Evolutionary conservation across 2,113 vertebrate species (phyloP), one percentile per base, ranked within the genome.

Genomic region (Triplophysa rosa): DNA sequence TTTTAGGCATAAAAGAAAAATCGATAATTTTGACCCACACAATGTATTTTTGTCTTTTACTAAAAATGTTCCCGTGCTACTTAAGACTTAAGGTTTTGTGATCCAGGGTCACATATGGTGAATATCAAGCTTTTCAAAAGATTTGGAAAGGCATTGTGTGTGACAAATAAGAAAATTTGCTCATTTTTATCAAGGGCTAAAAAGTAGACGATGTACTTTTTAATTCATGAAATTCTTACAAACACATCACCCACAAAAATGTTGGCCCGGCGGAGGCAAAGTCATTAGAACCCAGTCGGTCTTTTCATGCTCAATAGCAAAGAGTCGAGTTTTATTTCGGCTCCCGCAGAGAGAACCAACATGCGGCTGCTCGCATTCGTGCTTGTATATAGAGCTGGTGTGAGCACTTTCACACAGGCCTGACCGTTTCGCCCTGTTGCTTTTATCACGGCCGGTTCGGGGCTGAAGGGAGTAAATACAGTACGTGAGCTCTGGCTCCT

Each of bases 181-280:
- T 63, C 49, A 26, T 78, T 61, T 78, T 62, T 70, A 58, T 42
- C 45, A 16, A 17, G 12, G 12, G 19, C 65, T n/a, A 9, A 37
- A 42, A 58, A 79, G 29, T 42, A 71, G 70, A 8, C 67, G 23
- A 8, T 78, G 16, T 64, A 68, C 54, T 67, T 79, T 73, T 49
- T 29, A 75, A 49, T 63, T 63, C 59, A 63, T 49, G 72, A 62
- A 45, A 63, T 75, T 75, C 23, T 49, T 75, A 47, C 47, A 63
- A 74, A 74, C 71, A 63, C 71, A 62, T 74, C 19, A 75, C 21
- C 59, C 72, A 49, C 72, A 75, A 75, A 75, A 75, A 47, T 62
- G 16, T 49, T 13, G 40, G 72, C 72, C 12, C 4, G 10, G 24
- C 1, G 8, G 17, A 37, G 19, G 6, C 26, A 33, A 52, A 65